These are phyloP conservation scores for Rousettus leschenaultii DNA, from an alignment of 2,113 vertebrate genomes.

Conservation along the genomic window DNA sequence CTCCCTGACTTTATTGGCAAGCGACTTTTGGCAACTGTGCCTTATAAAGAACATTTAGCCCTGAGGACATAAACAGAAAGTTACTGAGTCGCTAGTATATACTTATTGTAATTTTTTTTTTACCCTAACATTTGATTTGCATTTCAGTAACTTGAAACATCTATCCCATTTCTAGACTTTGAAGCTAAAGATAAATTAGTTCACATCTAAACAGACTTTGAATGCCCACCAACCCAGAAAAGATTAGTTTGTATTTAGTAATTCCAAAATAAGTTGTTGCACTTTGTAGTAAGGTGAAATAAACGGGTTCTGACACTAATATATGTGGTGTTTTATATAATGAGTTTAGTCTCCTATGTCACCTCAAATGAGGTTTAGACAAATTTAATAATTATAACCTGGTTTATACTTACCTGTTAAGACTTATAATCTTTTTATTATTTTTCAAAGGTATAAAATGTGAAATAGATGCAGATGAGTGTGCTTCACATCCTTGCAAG, in stretches of 20 bases:
- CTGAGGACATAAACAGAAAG: neutral
- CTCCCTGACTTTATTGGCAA: conserved; percentile 83
- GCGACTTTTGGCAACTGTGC: conserved; percentile 25
- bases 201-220: conserved; percentile 37
- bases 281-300: conserved; percentile 44
- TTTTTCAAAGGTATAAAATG: conserved; percentile 81
- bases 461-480: conserved; percentile 85
- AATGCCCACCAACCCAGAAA: neutral
- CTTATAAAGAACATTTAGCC: neutral
- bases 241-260: conserved; percentile 53
- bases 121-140: conserved; percentile 65
- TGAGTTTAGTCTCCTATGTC: conserved; percentile 25
- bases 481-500: conserved; percentile 85
- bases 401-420: conserved; percentile 44
- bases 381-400: conserved; percentile 55
- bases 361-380: neutral
- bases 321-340: neutral
- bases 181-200: conserved; percentile 56
- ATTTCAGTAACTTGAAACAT: conserved; percentile 45
- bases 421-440: conserved; percentile 60
- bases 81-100: conserved; percentile 30
- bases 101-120: conserved; percentile 53
- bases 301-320: conserved; percentile 53
- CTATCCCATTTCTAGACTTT: conserved; percentile 48
- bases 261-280: conserved; percentile 21